Evolutionary conservation across 2,888 invertebrate species (phyloP), one percentile per base, ranked within the genome.

Genomic region (Mactromeris polynyma): DNA sequence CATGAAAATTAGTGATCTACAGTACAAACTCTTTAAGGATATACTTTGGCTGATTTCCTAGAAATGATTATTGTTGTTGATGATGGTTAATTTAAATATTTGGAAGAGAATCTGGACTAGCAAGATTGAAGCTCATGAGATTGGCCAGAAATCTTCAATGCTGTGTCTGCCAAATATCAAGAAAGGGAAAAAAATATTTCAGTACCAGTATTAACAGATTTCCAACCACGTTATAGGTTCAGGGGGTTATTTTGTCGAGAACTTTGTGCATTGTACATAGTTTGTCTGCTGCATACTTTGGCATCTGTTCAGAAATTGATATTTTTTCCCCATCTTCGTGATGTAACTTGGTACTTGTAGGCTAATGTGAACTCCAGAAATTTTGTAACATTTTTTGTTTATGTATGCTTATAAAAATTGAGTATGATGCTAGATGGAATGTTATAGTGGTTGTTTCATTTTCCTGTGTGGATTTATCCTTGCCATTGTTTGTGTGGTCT

Each of bases 21-120:
- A 42, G 42, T 42, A 42, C 11, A 42, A 42, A 7, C 4, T n/a
- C n/a, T n/a, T n/a, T n/a, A n/a, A n/a, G n/a, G n/a, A n/a, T 64
- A 26, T 64, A 26, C 26, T 26, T 64, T n/a, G 58, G 58, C 58
- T 64, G 58, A 64, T 64, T 26, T 64, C 58, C 26, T 9, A 64
- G 26, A 26, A 21, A 64, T 58, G 26, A 58, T 21, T 58, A 58
- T 26, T 64, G 26, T 64, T 26, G 58, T 26, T 64, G 21, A 64
- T 64, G 58, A 58, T 1, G n/a, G 58, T 64, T 64, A n/a, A 64
- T 64, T 64, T 64, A 64, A 64, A 64, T 64, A 64, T 64, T 64
- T 64, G 58, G 58, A 26, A 64, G n/a, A 64, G 11, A n/a, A 64
- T 26, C 58, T 64, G 58, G n/a, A 64, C 58, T 64, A 64, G 26